Conservation (phyloP, 2,113 vertebrate species). For the Thunnus thynnus region DNA sequence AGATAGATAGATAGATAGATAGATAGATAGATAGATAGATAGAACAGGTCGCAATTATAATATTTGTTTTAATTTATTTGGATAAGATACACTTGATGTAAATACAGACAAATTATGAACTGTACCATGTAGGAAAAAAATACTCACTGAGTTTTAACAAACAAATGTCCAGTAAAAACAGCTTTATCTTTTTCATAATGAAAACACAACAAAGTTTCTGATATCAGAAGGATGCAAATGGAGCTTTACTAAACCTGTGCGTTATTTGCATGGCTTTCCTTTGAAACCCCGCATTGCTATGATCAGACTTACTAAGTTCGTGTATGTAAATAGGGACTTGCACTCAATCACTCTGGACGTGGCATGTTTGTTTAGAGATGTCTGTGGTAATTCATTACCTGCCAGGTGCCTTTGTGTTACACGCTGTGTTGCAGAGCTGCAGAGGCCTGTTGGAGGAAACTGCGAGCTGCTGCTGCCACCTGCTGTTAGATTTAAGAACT, state of each 20-base stretch:
- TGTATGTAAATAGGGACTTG: conserved; percentile 56
- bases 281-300: conserved; percentile 44
- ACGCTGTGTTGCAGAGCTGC: neutral
- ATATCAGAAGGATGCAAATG: conserved; percentile 77
- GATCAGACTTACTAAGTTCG: conserved; percentile 37
- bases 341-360: conserved; percentile 36
- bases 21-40: neutral
- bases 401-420: conserved; percentile 20
- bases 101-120: conserved; percentile 52
- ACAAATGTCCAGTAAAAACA: conserved; percentile 48
- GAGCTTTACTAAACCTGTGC: conserved; percentile 51
- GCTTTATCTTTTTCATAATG: conserved; percentile 47
- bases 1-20: neutral
- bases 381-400: conserved; percentile 15
- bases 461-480: conserved; percentile 70
- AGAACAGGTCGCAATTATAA: neutral
- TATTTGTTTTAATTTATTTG: conserved; percentile 32
- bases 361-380: conserved; percentile 61
- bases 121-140: neutral
- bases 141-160: conserved; percentile 26
- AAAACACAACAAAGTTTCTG: conserved; percentile 71
- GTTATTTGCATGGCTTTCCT: conserved; percentile 65
- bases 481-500: conserved; percentile 34
- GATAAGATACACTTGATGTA: conserved; percentile 51
- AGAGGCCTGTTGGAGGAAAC: neutral